These are phyloP conservation scores for Panagrolaimus sp. DNA, from an alignment of 1,140 invertebrate genomes.

Conservation along the genomic window DNA sequence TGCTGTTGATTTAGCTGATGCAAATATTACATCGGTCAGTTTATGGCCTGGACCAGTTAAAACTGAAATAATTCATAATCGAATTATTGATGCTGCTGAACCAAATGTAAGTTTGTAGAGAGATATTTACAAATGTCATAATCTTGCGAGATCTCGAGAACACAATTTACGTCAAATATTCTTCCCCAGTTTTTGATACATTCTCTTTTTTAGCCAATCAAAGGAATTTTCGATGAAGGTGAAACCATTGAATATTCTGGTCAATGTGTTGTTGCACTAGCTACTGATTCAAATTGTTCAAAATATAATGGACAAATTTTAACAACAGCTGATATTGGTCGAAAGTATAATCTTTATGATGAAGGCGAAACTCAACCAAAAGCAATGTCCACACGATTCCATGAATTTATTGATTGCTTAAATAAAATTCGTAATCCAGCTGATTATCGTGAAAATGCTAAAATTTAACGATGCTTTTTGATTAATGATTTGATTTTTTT, in stretches of 20 bases:
- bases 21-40: conserved; percentile 15
- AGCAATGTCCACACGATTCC: background rate
- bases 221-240: conserved; percentile 12
- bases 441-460: background rate
- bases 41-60: conserved; percentile 27
- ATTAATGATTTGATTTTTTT: too few relatives aligned
- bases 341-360: conserved; percentile 22
- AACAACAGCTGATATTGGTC: conserved; percentile 14
- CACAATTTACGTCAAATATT: too few relatives aligned
- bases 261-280: conserved; percentile 20
- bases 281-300: conserved; percentile 17
- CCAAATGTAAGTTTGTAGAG: too few relatives aligned
- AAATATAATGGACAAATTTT: conserved; percentile 24
- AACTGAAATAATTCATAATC: conserved; percentile 26
- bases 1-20: conserved; percentile 27
- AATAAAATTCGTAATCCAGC: background rate
- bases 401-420: background rate
- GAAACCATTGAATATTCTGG: conserved; percentile 21
- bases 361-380: conserved; percentile 26
- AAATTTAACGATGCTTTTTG: background rate
- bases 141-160: too few relatives aligned
- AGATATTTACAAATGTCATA: too few relatives aligned
- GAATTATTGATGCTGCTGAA: background rate
- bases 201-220: conserved; percentile 2
- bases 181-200: too few relatives aligned